Percentiles rank a stretch among this genome's conserved stretches.
Conservation (phyloP, 2,888 invertebrate genomes). For the Ectobius pallidus region DNA sequence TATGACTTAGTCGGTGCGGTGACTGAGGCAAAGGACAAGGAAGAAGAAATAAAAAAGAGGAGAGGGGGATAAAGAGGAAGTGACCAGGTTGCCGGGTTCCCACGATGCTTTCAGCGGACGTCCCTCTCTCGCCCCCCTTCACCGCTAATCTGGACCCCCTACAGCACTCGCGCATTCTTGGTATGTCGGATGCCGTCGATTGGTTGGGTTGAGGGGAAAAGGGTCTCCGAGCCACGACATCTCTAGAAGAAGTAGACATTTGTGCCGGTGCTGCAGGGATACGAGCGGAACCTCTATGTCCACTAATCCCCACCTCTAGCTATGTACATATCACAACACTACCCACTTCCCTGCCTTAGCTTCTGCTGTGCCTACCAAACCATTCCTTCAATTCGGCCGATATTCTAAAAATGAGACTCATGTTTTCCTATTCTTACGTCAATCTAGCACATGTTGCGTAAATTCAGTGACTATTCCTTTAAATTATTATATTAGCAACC, state of each 20-base stretch:
- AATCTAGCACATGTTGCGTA: no score
- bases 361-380: no score
- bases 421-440: no score
- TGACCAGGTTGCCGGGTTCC: conserved; percentile 42
- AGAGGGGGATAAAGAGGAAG: conserved; percentile 28
- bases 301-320: conserved; percentile 1
- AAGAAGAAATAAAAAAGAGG: conserved; percentile 28
- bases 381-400: no score
- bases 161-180: conserved; percentile 44
- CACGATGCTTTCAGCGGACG: conserved; percentile 46
- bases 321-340: neutral
- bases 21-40: conserved; percentile 10
- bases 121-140: conserved; percentile 26
- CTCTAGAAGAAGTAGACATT: conserved; percentile 17
- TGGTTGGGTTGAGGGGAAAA: neutral
- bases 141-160: conserved; percentile 43
- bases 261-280: conserved; percentile 3
- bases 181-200: conserved; percentile 36
- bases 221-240: neutral
- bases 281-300: conserved; percentile 2
- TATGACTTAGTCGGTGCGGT: conserved; percentile 7
- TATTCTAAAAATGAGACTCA: no score
- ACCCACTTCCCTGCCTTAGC: no score
- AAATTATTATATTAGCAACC: no score
- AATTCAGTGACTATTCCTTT: no score